Conservation (phyloP, 1,140 invertebrate genomes). For the Sitobion miscanthi region DNA sequence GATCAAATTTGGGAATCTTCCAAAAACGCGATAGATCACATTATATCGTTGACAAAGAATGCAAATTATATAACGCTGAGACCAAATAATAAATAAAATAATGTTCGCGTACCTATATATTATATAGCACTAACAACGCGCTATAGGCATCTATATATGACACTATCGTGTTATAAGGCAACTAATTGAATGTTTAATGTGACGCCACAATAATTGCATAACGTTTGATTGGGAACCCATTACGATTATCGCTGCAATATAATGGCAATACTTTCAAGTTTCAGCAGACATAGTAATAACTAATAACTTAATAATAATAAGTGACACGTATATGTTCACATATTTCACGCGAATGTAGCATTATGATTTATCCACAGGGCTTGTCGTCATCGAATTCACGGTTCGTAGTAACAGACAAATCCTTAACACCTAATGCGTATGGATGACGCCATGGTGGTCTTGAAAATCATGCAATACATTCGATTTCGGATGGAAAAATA, state of each 20-base stretch:
- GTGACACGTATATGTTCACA: not conserved
- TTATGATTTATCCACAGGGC: not conserved
- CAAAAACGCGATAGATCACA: constrained; percentile 12
- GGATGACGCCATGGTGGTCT: not conserved
- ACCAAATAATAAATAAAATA: not conserved
- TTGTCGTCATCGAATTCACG: not conserved
- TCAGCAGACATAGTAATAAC: not conserved
- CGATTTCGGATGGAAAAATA: not conserved
- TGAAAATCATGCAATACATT: not conserved
- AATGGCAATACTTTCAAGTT: not conserved
- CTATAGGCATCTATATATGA: not conserved
- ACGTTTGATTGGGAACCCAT: not conserved
- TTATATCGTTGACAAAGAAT: not conserved
- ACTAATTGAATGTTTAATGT: constrained; percentile 16
- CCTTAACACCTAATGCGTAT: not conserved
- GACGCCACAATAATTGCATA: not conserved
- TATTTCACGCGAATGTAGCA: not conserved
- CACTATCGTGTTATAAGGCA: not conserved
- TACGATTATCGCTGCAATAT: not conserved
- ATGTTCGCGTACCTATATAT: not conserved
- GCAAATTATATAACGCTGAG: not conserved
- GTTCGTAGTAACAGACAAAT: not conserved
- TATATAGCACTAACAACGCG: not conserved
- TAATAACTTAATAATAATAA: no score
- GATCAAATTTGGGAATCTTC: constrained; percentile 23